Evolutionary conservation across 2,113 vertebrate species (phyloP), one percentile per base, ranked within the genome.

Genomic region (Brachypteracias leptosomus): DNA sequence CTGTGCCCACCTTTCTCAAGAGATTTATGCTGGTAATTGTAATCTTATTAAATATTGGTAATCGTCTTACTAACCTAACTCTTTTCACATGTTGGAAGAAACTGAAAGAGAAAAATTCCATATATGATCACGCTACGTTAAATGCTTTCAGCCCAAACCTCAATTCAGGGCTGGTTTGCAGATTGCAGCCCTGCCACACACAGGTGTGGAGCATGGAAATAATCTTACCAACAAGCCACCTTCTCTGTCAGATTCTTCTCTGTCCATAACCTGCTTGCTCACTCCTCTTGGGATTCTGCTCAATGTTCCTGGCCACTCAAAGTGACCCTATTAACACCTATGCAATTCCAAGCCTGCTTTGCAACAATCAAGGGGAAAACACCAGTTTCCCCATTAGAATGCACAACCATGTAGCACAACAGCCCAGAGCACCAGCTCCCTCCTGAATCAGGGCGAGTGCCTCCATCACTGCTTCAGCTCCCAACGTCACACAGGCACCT

Each of bases 1-100:
- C 72, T 65, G 58, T 31, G 31, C 72, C 85, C 81, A 85, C 90
- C 96, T 96, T 94, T 65, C 92, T 90, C 65, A 59, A 46, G 82
- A 76, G 82, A 93, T 84, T 94, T 96, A 94, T 97, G 88, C 85
- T 42, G 91, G 76, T 95, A 79, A 93, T 92, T 97, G 96, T 96
- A 97, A 97, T 97, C 96, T 88, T 86, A 96, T 92, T 95, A 96
- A 87, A 93, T 90, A 91, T 89, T 71, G 86, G 55, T 97, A 97
- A 97, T 97, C 94, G 29, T 85, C 96, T 97, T 97, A 96, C 61
- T 88, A 93, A 91, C 89, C 85, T 94, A 96, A 96, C 95, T 94
- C 96, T 97, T 93, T 86, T 96, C 95, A 97, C 92, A 81, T 96
- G 94, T 87, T 92, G 85, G 79, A 94, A 93, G 82, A 96, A 91